Evolutionary conservation across 2,113 vertebrate species (phyloP).

Genomic region (Saguinus midas): DNA sequence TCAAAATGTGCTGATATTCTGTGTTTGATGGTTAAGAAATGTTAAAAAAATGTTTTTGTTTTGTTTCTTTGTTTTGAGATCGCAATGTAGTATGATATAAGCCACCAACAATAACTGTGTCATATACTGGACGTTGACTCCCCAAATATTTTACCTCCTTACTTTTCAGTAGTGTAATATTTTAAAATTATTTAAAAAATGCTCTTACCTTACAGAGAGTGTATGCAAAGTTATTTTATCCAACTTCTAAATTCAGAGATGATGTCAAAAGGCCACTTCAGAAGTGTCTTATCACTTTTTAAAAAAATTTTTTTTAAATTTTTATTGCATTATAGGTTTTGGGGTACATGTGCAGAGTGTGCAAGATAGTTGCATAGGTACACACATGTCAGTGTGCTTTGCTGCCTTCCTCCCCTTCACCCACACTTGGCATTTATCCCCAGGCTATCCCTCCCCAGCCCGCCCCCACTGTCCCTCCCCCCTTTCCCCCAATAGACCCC

Average conservation of each 20-base stretch:
- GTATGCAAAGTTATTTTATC: not conserved
- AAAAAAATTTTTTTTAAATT: no score
- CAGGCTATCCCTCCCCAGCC: no score
- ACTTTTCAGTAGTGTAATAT: not conserved
- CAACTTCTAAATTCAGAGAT: not conserved
- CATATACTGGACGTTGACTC: not conserved
- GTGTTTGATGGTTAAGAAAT: not conserved
- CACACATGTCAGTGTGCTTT: no score
- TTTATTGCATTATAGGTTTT: no score
- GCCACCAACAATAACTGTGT: not conserved
- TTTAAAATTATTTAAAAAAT: not conserved
- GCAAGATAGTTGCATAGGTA: no score
- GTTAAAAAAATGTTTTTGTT: not conserved
- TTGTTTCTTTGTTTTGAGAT: not conserved
- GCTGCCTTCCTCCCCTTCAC: no score
- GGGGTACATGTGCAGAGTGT: no score
- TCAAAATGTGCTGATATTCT: not conserved
- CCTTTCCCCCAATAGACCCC: no score
- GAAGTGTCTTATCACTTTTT: not conserved
- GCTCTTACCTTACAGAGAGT: not conserved
- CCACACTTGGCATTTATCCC: no score
- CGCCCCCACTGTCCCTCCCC: no score
- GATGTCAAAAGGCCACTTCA: not conserved
- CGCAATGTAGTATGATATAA: not conserved
- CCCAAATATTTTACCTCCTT: not conserved